A percentile compares a stretch with the other conserved stretches of the same genome.
Evolutionary conservation across 2,888 invertebrate genomes (phyloP).

Genomic region (Sminthurinus aureus): DNA sequence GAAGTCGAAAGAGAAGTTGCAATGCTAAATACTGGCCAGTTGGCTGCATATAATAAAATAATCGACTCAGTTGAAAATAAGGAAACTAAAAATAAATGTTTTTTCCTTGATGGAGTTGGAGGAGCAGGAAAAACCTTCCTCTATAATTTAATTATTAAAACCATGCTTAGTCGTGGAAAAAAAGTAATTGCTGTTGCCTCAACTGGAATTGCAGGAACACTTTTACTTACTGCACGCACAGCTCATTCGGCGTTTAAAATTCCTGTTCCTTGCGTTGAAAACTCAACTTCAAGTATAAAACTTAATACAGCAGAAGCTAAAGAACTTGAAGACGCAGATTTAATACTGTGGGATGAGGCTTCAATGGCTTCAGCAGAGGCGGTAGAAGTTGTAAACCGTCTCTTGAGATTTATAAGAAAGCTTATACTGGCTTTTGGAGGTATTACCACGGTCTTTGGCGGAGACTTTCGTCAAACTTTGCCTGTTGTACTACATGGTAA

Average conservation of each 20-base stretch:
- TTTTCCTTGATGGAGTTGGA: neutral
- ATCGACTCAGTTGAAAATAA: neutral
- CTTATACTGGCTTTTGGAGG: constrained; percentile 5
- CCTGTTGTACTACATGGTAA: constrained; percentile 10
- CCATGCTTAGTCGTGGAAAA: constrained; percentile 28
- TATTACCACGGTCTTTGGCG: neutral
- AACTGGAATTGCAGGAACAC: constrained; percentile 52
- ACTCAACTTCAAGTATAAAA: constrained; percentile 20
- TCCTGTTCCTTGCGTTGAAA: constrained; percentile 42
- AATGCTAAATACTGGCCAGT: neutral
- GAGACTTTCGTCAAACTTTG: constrained; percentile 22
- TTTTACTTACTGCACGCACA: constrained; percentile 58
- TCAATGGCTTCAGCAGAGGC: neutral
- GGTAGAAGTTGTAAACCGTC: neutral
- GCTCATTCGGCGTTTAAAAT: constrained; percentile 59
- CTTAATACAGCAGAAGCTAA: neutral
- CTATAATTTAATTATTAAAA: neutral
- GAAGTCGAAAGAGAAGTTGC: neutral
- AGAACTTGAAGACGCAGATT: neutral
- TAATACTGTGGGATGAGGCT: neutral
- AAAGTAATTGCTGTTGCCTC: constrained; percentile 41
- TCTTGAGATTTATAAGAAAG: neutral
- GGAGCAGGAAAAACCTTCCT: constrained; percentile 18
- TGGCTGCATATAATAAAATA: neutral
- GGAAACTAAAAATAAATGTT: neutral